Conservation (phyloP, 2,888 invertebrate genomes). For the Drosophila bunnanda region DNA sequence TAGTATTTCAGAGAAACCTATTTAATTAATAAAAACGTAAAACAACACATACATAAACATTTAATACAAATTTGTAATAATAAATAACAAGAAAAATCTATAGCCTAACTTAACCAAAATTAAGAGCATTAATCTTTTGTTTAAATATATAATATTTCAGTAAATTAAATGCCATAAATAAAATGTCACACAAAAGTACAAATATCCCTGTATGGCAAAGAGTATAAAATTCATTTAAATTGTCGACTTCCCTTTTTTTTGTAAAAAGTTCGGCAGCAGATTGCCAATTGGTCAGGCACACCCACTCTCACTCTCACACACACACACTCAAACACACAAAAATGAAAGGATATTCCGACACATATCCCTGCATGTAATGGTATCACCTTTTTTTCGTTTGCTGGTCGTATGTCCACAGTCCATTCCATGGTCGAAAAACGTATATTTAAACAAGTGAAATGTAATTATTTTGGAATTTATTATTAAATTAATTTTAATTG, state of each 20-base stretch:
- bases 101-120: neutral
- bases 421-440: constrained; percentile 51
- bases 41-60: neutral
- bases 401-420: constrained; percentile 19
- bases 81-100: too few relatives aligned
- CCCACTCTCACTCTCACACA: constrained; percentile 14
- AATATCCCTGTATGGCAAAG: neutral
- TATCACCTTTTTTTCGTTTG: constrained; percentile 17
- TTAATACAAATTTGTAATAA: too few relatives aligned
- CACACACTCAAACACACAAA: neutral
- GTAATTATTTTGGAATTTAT: constrained; percentile 82
- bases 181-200: neutral
- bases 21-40: neutral
- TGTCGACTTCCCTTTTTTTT: constrained; percentile 26
- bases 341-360: constrained; percentile 13
- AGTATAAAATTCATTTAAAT: constrained; percentile 35
- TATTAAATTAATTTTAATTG: constrained; percentile 83
- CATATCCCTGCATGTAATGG: constrained; percentile 29
- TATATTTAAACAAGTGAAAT: constrained; percentile 79
- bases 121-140: neutral
- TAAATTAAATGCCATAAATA: neutral
- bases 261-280: constrained; percentile 41
- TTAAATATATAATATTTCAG: neutral
- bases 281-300: constrained; percentile 45
- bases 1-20: too few relatives aligned